A percentile compares a stretch with the other conserved stretches of the same genome.
Evolutionary conservation across 2,113 vertebrate genomes (phyloP).

Genomic region (Cheilinus undulatus): DNA sequence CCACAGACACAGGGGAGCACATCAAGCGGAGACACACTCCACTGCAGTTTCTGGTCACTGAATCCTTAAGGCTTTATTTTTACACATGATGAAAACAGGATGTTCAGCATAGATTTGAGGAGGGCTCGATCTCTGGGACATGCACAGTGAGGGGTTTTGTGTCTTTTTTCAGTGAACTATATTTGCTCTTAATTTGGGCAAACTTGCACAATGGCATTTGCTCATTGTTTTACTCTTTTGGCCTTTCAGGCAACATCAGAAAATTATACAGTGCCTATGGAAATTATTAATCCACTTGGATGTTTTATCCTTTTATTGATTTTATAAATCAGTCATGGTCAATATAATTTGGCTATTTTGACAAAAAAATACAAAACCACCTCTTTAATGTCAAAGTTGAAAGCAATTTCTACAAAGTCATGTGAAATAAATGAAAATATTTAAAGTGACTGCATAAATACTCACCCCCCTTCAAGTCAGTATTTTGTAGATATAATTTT

Average conservation of each 20-base stretch:
- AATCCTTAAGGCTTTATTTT: slow-evolving; percentile 74
- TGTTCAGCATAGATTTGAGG: slow-evolving; percentile 50
- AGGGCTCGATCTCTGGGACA: slow-evolving; percentile 24
- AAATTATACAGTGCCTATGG: too few relatives aligned
- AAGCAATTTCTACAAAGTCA: too few relatives aligned
- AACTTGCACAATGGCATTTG: not conserved
- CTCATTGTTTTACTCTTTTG: not conserved
- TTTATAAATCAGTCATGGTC: too few relatives aligned
- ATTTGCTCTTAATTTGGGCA: slow-evolving; percentile 15
- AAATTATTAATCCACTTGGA: too few relatives aligned
- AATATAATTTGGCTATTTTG: too few relatives aligned
- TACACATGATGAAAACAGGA: slow-evolving; percentile 75
- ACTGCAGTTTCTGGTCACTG: slow-evolving; percentile 81
- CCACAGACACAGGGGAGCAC: slow-evolving; percentile 67
- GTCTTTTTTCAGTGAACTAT: slow-evolving; percentile 33
- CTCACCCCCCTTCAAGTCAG: too few relatives aligned
- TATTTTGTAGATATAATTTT: too few relatives aligned
- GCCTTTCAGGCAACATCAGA: not conserved
- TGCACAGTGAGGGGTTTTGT: slow-evolving; percentile 13
- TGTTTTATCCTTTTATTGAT: too few relatives aligned
- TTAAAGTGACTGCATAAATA: too few relatives aligned
- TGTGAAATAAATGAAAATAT: too few relatives aligned
- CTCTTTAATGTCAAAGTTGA: too few relatives aligned
- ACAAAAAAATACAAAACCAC: too few relatives aligned
- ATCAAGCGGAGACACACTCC: slow-evolving; percentile 73